Evolutionary conservation across 2,797 vertebrate species (phyloP), one percentile per base, ranked within the genome.

Genomic region (Echiichthys vipera): DNA sequence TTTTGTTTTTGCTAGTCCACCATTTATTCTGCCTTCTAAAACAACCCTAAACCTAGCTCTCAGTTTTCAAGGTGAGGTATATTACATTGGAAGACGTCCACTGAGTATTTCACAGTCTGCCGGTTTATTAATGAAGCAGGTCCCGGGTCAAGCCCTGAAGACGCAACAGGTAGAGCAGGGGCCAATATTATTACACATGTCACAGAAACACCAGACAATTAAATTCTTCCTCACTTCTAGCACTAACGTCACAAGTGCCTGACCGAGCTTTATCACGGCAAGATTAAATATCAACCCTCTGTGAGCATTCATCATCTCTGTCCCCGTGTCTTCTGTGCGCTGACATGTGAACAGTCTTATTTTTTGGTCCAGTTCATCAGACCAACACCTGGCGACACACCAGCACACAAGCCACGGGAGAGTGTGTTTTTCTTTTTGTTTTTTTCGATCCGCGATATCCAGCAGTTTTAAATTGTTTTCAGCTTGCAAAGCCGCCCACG

Each of bases 401-500:
- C 47, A 53, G 30, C 55, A 25, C 50, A 49, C 34, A 4, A 55
- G 37, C 75, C 24, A 7, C 45, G 25, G 39, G 50, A 62, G 51
- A 29, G 36, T 56, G 57, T 65, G 53, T 43, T 54, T 51, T 18
- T 58, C 56, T 65, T 57, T 53, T 55, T 57, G 20, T 12, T n/a
- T n/a, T n/a, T n/a, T n/a, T n/a, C n/a, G n/a, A 69, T 53, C 68
- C 37, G 2, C 7, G 34, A 71, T 69, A 57, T 81, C 49, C 65
- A 29, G 68, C 68, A 51, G 65, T 39, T 68, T 73, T 43, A 84
- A 86, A 83, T 74, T 70, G 61, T 77, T 79, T 65, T 71, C 63
- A 73, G 66, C 67, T 57, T 77, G 63, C 71, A 67, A 76, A 81
- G 45, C 65, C 43, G 2, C 64, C 71, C 61, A 53, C 42, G 36